Evolutionary conservation across 2,797 vertebrate species (phyloP).

Genomic region (Enteromius thamalakanensis): DNA sequence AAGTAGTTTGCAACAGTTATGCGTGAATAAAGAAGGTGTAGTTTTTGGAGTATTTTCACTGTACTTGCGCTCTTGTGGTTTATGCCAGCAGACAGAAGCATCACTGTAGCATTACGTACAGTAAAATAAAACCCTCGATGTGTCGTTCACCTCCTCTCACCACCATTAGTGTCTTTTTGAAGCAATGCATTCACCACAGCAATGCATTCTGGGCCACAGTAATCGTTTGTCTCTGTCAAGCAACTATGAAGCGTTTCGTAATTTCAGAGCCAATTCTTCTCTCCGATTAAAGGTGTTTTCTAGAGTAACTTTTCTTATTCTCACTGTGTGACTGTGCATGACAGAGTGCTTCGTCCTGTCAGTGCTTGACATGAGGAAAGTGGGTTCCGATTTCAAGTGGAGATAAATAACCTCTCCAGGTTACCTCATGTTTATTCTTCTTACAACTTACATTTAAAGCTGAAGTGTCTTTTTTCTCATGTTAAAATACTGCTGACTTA

Average conservation of each 20-base stretch:
- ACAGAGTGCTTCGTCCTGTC: conserved; percentile 53
- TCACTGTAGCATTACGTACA: conserved; percentile 34
- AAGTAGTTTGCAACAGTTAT: not conserved
- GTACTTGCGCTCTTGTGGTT: not conserved
- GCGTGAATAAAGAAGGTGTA: not conserved
- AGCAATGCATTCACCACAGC: conserved; percentile 69
- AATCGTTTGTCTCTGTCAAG: conserved; percentile 76
- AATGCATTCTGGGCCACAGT: conserved; percentile 59
- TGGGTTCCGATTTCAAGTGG: conserved; percentile 42
- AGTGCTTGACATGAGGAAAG: conserved; percentile 41
- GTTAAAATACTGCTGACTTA: not conserved
- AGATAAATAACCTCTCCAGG: conserved; percentile 57
- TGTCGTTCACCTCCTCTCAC: conserved; percentile 55
- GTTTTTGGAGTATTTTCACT: too few species aligned
- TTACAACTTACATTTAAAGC: conserved; percentile 1
- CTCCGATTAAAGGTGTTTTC: conserved; percentile 35
- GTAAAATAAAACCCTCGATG: conserved; percentile 36
- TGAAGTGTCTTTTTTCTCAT: not conserved
- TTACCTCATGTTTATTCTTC: conserved; percentile 38
- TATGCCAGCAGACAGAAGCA: conserved; percentile 22
- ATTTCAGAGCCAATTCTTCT: conserved; percentile 41
- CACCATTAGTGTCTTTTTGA: conserved; percentile 64
- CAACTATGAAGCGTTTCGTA: conserved; percentile 53
- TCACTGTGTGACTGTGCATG: conserved; percentile 56
- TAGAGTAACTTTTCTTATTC: conserved; percentile 72